Evolutionary conservation across 2,888 invertebrate genomes (phyloP), one percentile per base, ranked within the genome.

Genomic region (Meghimatium bilineatum): DNA sequence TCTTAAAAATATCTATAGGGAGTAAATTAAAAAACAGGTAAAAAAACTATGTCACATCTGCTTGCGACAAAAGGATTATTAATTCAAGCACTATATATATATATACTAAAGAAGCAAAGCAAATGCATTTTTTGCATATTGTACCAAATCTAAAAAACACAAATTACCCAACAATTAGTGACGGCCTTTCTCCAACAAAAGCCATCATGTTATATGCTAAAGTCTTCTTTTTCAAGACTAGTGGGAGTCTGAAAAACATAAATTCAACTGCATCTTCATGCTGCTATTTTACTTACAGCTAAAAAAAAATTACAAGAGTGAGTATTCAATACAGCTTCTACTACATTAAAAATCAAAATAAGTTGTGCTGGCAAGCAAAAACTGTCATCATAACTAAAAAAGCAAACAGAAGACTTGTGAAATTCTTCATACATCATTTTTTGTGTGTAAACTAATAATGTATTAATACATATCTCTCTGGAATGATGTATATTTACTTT

Each of bases 231-330:
- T 38, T 78, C 63, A 66, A 38, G 36, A 38, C 63, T 38, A 38
- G 66, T 34, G 60, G 78, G 32, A 38, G 60, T 78, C 78, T 78
- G 78, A 78, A 78, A 66, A 34, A 78, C 66, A 78, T 38, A 60
- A 44, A 44, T 44, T 44, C 60, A 60, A 26, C n/a, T 10, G 29
- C 29, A 29, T 23, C 66, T 66, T 66, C 66, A 66, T 66, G 66
- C 23, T n/a, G 29, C 66, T 8, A 12, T 56, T 23, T 56, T 23
- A 56, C 20, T 56, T 56, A 56, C 10, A 49, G 49, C 49, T 49
- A 17, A 17, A 8, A 49, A 49, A 49, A 49, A 12, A 49, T 49
- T n/a, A n/a, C n/a, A n/a, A 49, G 8, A 49, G 17, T 17, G 20
- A 56, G 56, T 17, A 23, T 56, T 12, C 56, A 56, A 8, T 12